Base-by-base conservation (phyloP, 2,888 invertebrate genomes). In the Morinoia aosen region DNA sequence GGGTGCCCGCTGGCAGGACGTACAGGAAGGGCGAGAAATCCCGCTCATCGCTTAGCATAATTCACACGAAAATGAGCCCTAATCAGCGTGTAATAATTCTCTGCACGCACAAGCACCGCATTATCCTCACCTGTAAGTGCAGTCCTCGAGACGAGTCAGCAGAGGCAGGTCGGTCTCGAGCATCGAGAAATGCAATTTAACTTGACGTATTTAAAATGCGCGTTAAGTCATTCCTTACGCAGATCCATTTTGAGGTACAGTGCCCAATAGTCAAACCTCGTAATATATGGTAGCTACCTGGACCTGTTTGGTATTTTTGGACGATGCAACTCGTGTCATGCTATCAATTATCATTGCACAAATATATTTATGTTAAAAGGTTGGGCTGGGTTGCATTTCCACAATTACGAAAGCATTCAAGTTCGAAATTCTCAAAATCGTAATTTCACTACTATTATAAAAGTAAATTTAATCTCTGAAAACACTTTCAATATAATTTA, bases 71-170 rank as follows among this genome's bases (percentile, higher is more conserved):
- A 93, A 93, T 57, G 93, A 56, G 56, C 93, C n/a, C 14, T 93
- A 93, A 93, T 93, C n/a, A 93, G 93, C 57, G 57, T 48, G 93
- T 57, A 93, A 57, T 93, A 93, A 57, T 57, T 93, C 93, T 48
- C 56, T 93, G 58, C 57, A 93, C 93, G 39, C 93, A 33, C 33
- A 93, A 19, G 57, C 33, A 93, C 39, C 8, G 57, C 12, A 93
- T 48, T n/a, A 93, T 93, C 57, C n/a, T 56, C 93, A 93, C 57
- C 93, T 93, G 93, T 48, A n/a, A 57, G 58, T 48, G 40, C 40
- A 57, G 93, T 48, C 14, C 90, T 90, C 48, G 11, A 40, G 12
- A 48, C 90, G 90, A 10, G 90, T 14, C 90, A 90, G 90, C 39
- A 40, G 16, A 16, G 90, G 90, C 48, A 90, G 39, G 40, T 48